Conservation (phyloP, 2,797 vertebrate genomes). For the Sebastes variabilis region DNA sequence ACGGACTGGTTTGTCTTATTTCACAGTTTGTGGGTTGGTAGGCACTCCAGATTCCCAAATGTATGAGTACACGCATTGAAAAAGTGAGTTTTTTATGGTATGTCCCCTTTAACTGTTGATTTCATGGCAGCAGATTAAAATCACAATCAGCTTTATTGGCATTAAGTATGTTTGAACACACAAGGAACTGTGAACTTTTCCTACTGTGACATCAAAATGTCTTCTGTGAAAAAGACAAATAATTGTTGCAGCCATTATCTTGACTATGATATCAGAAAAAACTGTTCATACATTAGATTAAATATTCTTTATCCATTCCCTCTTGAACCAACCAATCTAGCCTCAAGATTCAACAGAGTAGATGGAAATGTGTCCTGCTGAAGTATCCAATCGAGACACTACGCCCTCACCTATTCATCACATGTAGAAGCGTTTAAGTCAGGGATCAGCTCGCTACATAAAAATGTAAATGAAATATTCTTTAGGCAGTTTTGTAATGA, state of each 20-base stretch:
- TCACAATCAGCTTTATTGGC: no score
- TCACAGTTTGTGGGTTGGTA: no score
- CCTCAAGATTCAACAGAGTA: background rate
- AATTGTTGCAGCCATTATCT: background rate
- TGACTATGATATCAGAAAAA: background rate
- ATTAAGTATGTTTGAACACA: background rate
- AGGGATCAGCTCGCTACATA: conserved; percentile 29
- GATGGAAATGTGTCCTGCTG: background rate
- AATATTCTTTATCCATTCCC: background rate
- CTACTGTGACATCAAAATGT: background rate
- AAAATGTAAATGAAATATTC: conserved; percentile 47
- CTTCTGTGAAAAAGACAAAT: background rate
- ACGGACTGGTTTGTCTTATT: no score
- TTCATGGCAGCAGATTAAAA: no score
- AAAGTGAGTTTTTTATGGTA: no score
- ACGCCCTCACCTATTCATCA: conserved; percentile 11
- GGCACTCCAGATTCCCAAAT: no score
- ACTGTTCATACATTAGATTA: background rate
- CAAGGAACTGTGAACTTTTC: background rate
- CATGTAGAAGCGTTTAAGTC: conserved; percentile 6
- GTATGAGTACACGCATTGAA: no score
- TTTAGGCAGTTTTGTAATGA: conserved; percentile 27
- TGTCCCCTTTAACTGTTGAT: no score
- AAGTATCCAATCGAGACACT: background rate
- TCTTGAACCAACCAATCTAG: background rate